A percentile compares a stretch with the other conserved stretches of the same genome.
phyloP scores from a whole-genome alignment of 2,888 invertebrate species.

The Chrysomela aeneicollis region DNA sequence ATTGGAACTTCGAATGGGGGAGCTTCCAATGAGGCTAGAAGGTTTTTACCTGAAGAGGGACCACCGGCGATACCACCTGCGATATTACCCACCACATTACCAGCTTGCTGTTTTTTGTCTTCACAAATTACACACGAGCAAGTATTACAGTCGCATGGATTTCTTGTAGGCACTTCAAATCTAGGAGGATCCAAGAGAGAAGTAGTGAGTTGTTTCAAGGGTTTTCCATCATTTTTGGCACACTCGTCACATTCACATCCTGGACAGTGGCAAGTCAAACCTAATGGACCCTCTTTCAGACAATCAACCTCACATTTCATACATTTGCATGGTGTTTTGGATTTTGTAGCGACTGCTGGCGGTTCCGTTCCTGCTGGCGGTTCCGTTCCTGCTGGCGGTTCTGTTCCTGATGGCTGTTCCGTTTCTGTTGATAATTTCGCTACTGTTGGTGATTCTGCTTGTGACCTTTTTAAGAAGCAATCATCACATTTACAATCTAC shows the following conservation, averaged over 20 bases:
- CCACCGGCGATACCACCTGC: neutral
- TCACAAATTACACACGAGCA: conserved; percentile 38
- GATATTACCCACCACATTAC: too few relatives aligned
- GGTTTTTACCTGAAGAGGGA: neutral
- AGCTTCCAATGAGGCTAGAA: neutral
- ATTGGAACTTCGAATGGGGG: conserved; percentile 7
- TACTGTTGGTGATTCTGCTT: neutral
- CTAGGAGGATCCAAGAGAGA: conserved; percentile 32
- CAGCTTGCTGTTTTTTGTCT: neutral
- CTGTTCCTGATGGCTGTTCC: too few relatives aligned
- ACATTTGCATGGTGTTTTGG: conserved; percentile 4
- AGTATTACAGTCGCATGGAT: conserved; percentile 34
- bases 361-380: too few relatives aligned
- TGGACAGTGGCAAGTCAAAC: neutral
- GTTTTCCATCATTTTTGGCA: neutral
- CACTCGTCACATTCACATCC: conserved; percentile 7
- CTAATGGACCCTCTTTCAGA: neutral
- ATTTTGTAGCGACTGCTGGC: neutral
- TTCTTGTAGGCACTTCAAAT: conserved; percentile 32
- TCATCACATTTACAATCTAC: conserved; percentile 31
- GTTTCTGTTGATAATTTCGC: too few relatives aligned
- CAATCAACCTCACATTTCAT: neutral
- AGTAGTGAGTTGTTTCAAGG: neutral
- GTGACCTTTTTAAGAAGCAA: conserved; percentile 22
- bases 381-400: too few relatives aligned